A percentile compares a stretch with the other conserved stretches of the same genome.
These are phyloP conservation scores for Eulacestoma nigropectus DNA, from an alignment of 2,113 vertebrate genomes.

Conservation along the genomic window DNA sequence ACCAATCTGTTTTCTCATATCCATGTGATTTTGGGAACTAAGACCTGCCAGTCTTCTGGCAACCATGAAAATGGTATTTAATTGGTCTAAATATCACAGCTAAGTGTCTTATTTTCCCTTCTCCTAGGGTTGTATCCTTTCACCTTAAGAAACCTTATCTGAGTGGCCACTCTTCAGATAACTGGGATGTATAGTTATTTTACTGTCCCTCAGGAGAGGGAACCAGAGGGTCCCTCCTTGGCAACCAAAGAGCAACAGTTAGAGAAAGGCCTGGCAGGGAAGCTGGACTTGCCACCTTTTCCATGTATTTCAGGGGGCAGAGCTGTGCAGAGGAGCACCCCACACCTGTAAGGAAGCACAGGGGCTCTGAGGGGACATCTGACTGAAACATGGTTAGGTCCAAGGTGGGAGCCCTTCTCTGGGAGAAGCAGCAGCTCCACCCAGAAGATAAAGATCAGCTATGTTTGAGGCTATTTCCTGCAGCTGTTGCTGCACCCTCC, in stretches of 20 bases:
- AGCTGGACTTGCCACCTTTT: background rate
- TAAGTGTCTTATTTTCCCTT: background rate
- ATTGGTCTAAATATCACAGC: background rate
- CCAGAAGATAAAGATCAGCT: background rate
- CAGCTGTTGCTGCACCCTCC: background rate
- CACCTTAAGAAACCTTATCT: background rate
- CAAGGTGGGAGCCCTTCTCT: background rate
- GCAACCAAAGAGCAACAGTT: background rate
- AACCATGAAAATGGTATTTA: background rate
- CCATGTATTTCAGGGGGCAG: background rate
- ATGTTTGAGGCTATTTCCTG: background rate
- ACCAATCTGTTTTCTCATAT: background rate
- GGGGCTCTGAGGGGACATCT: background rate
- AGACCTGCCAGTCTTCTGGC: background rate
- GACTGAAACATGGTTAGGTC: background rate
- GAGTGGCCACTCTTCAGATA: background rate
- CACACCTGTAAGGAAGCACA: background rate
- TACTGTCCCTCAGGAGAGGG: background rate
- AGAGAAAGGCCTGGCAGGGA: background rate
- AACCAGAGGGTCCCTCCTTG: background rate
- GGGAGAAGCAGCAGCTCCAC: background rate
- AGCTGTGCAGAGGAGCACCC: background rate
- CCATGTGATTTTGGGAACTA: background rate
- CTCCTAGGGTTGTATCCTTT: background rate
- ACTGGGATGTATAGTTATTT: background rate